Evolutionary conservation across 1,140 invertebrate species (phyloP).

Genomic region (Ostrea edulis): DNA sequence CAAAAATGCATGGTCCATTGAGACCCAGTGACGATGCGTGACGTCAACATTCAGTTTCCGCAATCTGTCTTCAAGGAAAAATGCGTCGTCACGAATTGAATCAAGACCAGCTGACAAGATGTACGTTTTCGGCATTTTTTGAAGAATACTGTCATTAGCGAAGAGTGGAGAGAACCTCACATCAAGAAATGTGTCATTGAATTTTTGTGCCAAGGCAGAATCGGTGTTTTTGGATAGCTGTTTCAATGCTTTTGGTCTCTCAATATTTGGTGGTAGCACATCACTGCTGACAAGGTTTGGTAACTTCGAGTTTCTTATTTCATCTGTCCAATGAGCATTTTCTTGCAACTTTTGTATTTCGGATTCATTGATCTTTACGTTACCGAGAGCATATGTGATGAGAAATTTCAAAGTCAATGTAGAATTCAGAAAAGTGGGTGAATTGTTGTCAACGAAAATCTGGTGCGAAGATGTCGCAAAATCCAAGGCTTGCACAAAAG

Average conservation of each 20-base stretch:
- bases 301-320: neutral
- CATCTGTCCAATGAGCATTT: neutral
- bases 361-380: neutral
- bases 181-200: neutral
- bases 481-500: no score
- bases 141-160: neutral
- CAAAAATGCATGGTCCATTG: neutral
- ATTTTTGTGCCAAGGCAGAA: neutral
- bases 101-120: neutral
- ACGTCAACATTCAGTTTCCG: neutral
- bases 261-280: neutral
- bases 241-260: neutral
- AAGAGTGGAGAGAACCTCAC: neutral
- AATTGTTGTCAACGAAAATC: no score
- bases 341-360: neutral
- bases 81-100: neutral
- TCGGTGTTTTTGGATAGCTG: neutral
- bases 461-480: no score
- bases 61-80: neutral
- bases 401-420: neutral
- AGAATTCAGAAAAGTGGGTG: neutral
- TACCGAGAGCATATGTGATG: neutral
- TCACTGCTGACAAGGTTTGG: neutral
- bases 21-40: neutral
- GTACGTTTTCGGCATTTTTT: neutral